Evolutionary conservation across 53 echinoderm and acorn worm genomes (phyloP), one percentile per base, ranked within the genome.

Genomic region (Pentamera pediparva): DNA sequence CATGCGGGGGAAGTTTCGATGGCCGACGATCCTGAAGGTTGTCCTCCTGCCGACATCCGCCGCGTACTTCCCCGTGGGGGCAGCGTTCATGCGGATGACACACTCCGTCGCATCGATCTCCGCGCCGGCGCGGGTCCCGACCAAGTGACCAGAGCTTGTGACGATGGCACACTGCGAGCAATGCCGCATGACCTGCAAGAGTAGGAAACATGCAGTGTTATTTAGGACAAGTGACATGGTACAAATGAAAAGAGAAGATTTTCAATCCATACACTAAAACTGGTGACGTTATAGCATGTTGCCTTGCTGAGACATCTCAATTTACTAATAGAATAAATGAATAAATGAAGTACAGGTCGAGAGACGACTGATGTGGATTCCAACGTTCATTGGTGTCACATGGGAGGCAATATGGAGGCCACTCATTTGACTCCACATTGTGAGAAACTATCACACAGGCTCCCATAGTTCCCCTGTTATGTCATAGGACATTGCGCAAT

Each of bases 51-150:
- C 92, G 1, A 92, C 92, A 39, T 92, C 88, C 0, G 54, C 65
- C 51, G 79, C 81, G 59, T 70, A 92, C 31, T 80, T 81, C 29
- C 61, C 32, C 20, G 92, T 88, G 27, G 92, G 92, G 75, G 92
- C 92, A 79, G 87, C 92, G 47, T 92, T 92, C 92, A 92, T 92
- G 13, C 92, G 92, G 35, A 92, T 92, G 32, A 92, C 80, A 45
- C 92, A 92, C 67, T 92, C 88, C 3, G 88, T 61, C 2, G 35
- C 51, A 79, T 88, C 88, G 27, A 92, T 92, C 61, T 81, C 85
- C 25, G 64, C 37, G 12, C 92, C 92, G 25, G 88, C 88, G 6
- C 82, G 69, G 58, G 85, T 88, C 6, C 92, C 92, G 17, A 88
- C 49, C 22, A 92, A 85, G 39, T 92, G 92, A 4, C 92, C 92